A percentile compares a stretch with the other conserved stretches of the same genome.
phyloP scores from a whole-genome alignment of 2,797 vertebrate genomes.

The Sebastes elongatus region DNA sequence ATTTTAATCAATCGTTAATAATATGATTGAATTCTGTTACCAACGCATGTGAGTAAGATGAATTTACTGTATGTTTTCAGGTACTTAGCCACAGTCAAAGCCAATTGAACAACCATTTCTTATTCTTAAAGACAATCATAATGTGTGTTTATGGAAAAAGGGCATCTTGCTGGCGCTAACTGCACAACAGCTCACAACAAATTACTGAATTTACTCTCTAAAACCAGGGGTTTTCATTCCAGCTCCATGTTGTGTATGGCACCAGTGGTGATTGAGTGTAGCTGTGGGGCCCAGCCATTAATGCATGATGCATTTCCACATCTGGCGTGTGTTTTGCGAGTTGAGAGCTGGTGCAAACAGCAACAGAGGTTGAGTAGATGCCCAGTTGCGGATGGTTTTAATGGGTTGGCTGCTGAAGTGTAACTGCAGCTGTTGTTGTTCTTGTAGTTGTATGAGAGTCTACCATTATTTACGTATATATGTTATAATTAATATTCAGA shows the following conservation, averaged over 20 bases:
- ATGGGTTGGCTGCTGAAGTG: conserved; percentile 13
- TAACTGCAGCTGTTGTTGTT: background rate
- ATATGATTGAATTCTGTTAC: background rate
- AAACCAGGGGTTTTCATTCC: background rate
- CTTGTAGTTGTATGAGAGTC: background rate
- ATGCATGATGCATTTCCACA: conserved; percentile 23
- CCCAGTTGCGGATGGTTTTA: conserved; percentile 35
- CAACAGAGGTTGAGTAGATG: conserved; percentile 7
- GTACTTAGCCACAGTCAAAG: background rate
- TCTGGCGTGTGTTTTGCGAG: conserved; percentile 45
- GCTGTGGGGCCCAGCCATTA: conserved; percentile 3
- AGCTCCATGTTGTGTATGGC: conserved; percentile 1
- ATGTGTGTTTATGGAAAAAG: background rate
- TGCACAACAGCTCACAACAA: background rate
- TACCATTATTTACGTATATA: conserved; percentile 8
- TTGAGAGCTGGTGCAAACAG: conserved; percentile 27
- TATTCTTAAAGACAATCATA: background rate
- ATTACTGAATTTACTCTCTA: background rate
- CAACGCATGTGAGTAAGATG: background rate
- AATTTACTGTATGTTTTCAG: background rate
- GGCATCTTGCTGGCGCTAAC: background rate
- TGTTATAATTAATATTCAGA: background rate
- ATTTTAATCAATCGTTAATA: background rate
- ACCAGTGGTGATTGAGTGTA: conserved; percentile 2
- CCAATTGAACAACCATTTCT: background rate